A percentile compares a stretch with the other conserved stretches of the same genome.
These are phyloP conservation scores for Entomobrya multifasciata DNA, from an alignment of 2,888 invertebrate genomes.

Conservation along the genomic window DNA sequence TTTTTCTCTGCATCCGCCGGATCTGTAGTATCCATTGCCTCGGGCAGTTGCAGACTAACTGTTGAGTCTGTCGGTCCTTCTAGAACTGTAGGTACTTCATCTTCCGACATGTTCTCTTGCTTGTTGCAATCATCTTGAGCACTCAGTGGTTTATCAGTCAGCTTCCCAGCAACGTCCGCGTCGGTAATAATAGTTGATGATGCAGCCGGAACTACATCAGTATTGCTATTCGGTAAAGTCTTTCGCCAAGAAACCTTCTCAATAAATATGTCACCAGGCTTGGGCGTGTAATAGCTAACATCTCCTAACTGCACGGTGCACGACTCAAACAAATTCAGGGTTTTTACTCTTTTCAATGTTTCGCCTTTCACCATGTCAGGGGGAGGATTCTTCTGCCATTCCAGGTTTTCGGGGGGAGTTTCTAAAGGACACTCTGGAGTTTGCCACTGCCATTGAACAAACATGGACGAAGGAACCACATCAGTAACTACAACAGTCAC, in stretches of 20 bases:
- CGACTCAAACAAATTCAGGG: conserved; percentile 92
- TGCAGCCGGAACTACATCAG: conserved; percentile 82
- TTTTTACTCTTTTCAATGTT: conserved; percentile 89
- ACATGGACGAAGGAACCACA: conserved; percentile 90
- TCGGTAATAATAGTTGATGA: conserved; percentile 1
- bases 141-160: not conserved
- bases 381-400: conserved; percentile 83
- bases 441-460: conserved; percentile 93
- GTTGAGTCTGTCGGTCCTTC: conserved; percentile 16
- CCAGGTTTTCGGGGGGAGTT: conserved; percentile 67
- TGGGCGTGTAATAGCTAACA: conserved; percentile 90
- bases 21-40: conserved; percentile 53
- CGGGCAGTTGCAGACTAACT: not conserved
- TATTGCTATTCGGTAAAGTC: conserved; percentile 80
- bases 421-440: conserved; percentile 79
- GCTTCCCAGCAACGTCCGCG: conserved; percentile 37
- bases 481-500: conserved; percentile 90
- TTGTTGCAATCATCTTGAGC: conserved; percentile 18
- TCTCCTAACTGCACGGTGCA: conserved; percentile 95
- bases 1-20: conserved; percentile 51
- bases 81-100: not conserved
- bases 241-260: conserved; percentile 89
- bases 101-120: conserved; percentile 14
- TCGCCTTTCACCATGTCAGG: conserved; percentile 87
- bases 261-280: conserved; percentile 88